Base-by-base conservation (phyloP, 2,113 vertebrate genomes). In the Cyprinodon brontotheroides region DNA sequence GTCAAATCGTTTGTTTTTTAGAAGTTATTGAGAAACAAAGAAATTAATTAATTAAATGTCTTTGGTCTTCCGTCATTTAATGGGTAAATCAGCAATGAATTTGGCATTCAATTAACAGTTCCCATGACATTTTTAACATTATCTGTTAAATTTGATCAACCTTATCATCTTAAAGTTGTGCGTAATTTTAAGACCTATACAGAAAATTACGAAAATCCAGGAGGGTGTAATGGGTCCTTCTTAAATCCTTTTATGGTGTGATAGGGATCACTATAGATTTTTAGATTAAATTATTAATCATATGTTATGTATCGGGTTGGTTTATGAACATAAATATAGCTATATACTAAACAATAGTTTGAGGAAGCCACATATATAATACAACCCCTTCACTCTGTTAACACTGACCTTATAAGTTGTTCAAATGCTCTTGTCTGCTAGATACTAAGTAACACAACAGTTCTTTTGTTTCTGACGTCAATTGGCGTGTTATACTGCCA, bases 381-480 rank as follows among this genome's bases (percentile, higher is more conserved):
- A 20, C 37, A 73, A 66, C 84, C 22, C 65, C 3, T 43, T 66
- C 53, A 50, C 50, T 74, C 7, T 71, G 74, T 66, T 81, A 80
- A 84, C 78, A 68, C 45, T 53, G 78, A 81, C 75, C 75, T 74
- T 78, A 79, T 72, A 67, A 59, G 60, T 67, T 81, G 68, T 69
- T 45, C 78, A 75, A 87, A 85, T 65, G 78, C 68, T 71, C 37
- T 64, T 81, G 59, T 79, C 70, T 80, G 75, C 84, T 80, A 74
- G 83, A 85, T 88, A 85, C 43, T 77, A 75, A 88, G 80, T 90
- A 89, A 89, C 89, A 92, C 86, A 87, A 88, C 86, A 83, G 76
- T 75, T 82, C 84, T 87, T 91, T 89, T 89, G 90, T 91, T 79
- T 87, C 79, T 78, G 81, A 88, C 86, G 79, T 81, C 64, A 45